phyloP scores from a whole-genome alignment of 2,797 vertebrate species.

The Centroberyx gerrardi region DNA sequence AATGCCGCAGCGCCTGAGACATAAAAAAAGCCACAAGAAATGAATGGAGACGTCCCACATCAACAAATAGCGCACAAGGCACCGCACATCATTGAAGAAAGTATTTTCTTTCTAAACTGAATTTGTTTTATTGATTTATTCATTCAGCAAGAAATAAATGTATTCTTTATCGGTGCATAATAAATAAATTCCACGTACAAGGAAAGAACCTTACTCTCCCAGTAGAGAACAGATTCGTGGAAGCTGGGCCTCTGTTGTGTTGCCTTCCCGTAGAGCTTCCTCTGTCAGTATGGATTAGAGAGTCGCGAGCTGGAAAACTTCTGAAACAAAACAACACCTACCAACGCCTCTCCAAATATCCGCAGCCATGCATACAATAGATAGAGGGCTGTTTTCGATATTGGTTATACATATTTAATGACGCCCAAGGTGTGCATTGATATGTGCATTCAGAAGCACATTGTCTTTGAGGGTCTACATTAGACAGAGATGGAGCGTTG shows the following conservation, averaged over 20 bases:
- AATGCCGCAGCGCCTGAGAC: constrained; percentile 32
- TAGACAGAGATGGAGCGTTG: constrained; percentile 6
- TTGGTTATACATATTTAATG: constrained; percentile 78
- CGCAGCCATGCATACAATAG: constrained; percentile 68
- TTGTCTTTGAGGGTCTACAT: constrained; percentile 36
- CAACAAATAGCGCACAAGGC: constrained; percentile 34
- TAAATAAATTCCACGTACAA: constrained; percentile 51
- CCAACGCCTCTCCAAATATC: constrained; percentile 38
- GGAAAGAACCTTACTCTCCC: constrained; percentile 53
- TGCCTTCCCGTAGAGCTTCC: constrained; percentile 63
- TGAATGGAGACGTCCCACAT: constrained; percentile 15
- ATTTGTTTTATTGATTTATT: constrained; percentile 59
- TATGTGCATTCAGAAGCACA: constrained; percentile 56
- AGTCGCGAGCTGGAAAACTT: constrained; percentile 68
- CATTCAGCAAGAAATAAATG: constrained; percentile 38
- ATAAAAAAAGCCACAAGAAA: constrained; percentile 23
- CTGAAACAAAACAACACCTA: constrained; percentile 68
- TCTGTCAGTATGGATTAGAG: constrained; percentile 77
- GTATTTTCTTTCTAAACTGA: constrained; percentile 36
- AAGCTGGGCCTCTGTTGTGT: constrained; percentile 61
- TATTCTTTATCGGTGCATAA: constrained; percentile 68
- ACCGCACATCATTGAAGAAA: constrained; percentile 30
- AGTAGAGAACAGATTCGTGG: constrained; percentile 67
- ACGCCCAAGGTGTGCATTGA: constrained; percentile 62
- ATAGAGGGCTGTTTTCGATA: constrained; percentile 65